Evolutionary conservation across 2,797 vertebrate genomes (phyloP), one percentile per base, ranked within the genome.

Genomic region (Hippocampus kuda): DNA sequence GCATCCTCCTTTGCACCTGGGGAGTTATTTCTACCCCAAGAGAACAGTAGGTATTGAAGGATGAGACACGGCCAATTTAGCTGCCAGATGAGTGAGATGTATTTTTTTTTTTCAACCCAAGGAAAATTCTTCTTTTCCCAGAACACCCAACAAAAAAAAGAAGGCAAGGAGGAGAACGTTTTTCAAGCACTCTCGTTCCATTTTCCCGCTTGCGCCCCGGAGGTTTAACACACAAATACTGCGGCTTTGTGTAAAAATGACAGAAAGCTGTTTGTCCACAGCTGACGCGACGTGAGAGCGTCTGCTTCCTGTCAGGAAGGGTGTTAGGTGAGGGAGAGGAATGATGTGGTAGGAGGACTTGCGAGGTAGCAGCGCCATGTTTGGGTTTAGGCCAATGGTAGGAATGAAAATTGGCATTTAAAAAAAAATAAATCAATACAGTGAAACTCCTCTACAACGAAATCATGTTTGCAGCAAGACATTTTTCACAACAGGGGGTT

Each of bases 21-120:
- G 59, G 59, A 61, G 75, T 77, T 83, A 53, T n/a, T 67, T 81
- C 34, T 22, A 63, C 80, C 75, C 73, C 65, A 10, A 38, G 70
- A 81, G 85, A 88, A 86, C 78, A 85, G 73, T 80, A 75, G 77
- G 83, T 85, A 84, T 73, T 90, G 87, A 90, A 74, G 77, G 87
- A 90, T 86, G 77, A 83, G 83, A 75, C 82, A 85, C 53, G 85
- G 83, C 79, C 84, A 85, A 86, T 91, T 91, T 88, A 90, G 81
- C 77, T 81, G 88, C 88, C 85, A 83, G 77, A 85, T 66, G 68
- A 77, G 60, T 56, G 66, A 67, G 66, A 7, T 56, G 49, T 16
- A 38, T 68, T 68, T 72, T 72, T 63, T 73, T 71, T 71, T 79
- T 68, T 48, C 68, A 16, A 46, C 67, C 42, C 65, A 48, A 62